phyloP scores from a whole-genome alignment of 2,113 vertebrate genomes.

The Salvelinus namaycush region DNA sequence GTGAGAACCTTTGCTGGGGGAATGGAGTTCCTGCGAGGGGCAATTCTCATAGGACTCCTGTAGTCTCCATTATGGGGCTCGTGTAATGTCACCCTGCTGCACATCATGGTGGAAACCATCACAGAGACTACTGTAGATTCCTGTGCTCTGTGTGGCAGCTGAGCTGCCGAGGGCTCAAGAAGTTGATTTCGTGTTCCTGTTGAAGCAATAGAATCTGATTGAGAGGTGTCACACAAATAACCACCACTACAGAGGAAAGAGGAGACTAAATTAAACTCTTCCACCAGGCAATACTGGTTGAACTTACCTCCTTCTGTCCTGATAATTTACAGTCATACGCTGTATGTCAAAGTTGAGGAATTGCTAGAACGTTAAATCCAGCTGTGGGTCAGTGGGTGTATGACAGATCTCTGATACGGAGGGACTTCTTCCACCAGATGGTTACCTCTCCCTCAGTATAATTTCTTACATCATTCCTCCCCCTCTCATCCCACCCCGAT shows the following conservation, averaged over 20 bases:
- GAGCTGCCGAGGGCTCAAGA: not conserved
- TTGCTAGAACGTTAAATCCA: not conserved
- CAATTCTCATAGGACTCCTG: slow-evolving; percentile 11
- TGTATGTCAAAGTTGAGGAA: not conserved
- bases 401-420: not conserved
- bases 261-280: no score
- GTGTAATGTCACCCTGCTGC: slow-evolving; percentile 48
- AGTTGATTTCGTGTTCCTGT: not conserved
- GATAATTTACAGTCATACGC: not conserved
- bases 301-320: not conserved
- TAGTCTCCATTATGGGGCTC: slow-evolving; percentile 27
- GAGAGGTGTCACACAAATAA: not conserved
- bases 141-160: not conserved
- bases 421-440: slow-evolving; percentile 1
- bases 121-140: slow-evolving; percentile 3
- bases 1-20: slow-evolving; percentile 66
- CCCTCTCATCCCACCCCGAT: not conserved
- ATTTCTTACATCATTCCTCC: not conserved
- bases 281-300: not conserved
- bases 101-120: slow-evolving; percentile 43
- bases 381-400: not conserved
- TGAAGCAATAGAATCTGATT: not conserved
- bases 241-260: not conserved
- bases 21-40: slow-evolving; percentile 74
- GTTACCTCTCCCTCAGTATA: not conserved